phyloP scores from a whole-genome alignment of 53 echinoderm and acorn worm species.

The Echinometra lucunter region DNA sequence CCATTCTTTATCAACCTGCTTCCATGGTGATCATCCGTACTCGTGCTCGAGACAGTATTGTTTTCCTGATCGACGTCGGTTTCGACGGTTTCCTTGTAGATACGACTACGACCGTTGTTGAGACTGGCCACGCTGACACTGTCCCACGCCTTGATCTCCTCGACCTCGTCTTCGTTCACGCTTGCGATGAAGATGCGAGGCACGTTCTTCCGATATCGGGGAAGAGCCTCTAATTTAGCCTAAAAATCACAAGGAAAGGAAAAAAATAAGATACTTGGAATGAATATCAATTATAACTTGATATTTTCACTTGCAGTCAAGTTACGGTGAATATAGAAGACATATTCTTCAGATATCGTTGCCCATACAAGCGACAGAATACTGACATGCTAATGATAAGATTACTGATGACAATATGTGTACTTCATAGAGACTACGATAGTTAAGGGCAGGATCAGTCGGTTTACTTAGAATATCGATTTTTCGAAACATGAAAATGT shows the following conservation, averaged over 20 bases:
- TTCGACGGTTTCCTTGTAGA: constrained; percentile 9
- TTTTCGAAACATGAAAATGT: too few relatives aligned
- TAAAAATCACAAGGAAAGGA: background rate
- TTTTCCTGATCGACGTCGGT: background rate
- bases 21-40: background rate
- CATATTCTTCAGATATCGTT: too few relatives aligned
- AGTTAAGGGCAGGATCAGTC: too few relatives aligned
- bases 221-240: constrained; percentile 36
- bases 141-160: constrained; percentile 62
- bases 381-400: too few relatives aligned
- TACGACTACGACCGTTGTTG: constrained; percentile 1
- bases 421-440: too few relatives aligned
- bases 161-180: constrained; percentile 67
- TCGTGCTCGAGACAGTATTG: constrained; percentile 18
- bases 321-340: too few relatives aligned
- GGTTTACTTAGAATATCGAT: too few relatives aligned
- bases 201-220: constrained; percentile 59
- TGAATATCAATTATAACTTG: too few relatives aligned
- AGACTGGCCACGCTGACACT: background rate
- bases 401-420: too few relatives aligned
- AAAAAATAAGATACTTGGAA: too few relatives aligned
- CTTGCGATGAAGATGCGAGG: constrained; percentile 66
- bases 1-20: constrained; percentile 1
- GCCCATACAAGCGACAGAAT: too few relatives aligned
- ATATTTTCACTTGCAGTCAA: too few relatives aligned